phyloP scores from a whole-genome alignment of 2,888 invertebrate genomes.

The Drosophila multiciliata region DNA sequence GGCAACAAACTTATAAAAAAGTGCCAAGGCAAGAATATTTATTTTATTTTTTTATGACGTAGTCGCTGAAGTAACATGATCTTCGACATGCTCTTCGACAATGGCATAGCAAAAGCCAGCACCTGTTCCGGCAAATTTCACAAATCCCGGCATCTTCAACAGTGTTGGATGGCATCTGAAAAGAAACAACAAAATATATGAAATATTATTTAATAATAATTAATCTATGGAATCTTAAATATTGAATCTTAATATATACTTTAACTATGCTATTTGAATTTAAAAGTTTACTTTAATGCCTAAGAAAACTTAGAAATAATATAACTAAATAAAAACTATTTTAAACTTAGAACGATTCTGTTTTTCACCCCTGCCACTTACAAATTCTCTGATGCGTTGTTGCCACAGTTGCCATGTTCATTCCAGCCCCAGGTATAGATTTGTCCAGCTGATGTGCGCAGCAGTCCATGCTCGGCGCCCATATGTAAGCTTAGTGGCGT shows the following conservation, averaged over 20 bases:
- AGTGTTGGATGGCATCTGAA: conserved; percentile 77
- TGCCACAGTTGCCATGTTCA: conserved; percentile 94
- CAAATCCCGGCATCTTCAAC: conserved; percentile 73
- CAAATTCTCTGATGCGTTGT: conserved; percentile 85
- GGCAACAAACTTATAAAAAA: not conserved
- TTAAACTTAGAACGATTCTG: not conserved
- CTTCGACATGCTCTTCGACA: conserved; percentile 31
- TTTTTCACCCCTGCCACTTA: conserved; percentile 53
- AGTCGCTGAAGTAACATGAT: not conserved
- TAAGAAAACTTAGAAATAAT: not conserved
- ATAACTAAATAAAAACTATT: not conserved
- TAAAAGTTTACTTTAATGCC: not conserved
- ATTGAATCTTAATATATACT: not conserved
- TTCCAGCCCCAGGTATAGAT: conserved; percentile 95
- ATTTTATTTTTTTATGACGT: not conserved
- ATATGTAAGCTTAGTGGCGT: conserved; percentile 83
- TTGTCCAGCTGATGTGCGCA: conserved; percentile 88
- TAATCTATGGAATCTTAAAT: not conserved
- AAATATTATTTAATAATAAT: not conserved
- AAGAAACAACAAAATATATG: not conserved
- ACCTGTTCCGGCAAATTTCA: conserved; percentile 80
- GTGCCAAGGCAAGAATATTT: not conserved
- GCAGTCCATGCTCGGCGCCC: conserved; percentile 93
- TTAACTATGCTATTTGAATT: not conserved
- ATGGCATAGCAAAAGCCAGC: conserved; percentile 84